Base-by-base conservation (phyloP, 2,113 vertebrate genomes). In the Myotis brandtii region DNA sequence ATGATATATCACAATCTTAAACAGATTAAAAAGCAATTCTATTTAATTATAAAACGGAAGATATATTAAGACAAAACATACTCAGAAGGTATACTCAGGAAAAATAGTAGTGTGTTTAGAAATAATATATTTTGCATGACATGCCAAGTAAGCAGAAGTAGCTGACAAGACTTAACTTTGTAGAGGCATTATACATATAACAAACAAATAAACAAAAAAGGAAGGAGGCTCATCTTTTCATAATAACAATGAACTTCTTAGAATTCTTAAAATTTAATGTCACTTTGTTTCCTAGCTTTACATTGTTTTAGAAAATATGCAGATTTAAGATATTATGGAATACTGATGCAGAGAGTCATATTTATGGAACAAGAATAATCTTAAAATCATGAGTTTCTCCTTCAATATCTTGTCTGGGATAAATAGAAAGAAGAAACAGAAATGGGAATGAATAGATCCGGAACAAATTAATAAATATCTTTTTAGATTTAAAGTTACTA, bases 11-110 rank as follows among this genome's bases (percentile, higher is more conserved):
- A 56, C 23, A 88, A 0, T 1, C 43, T 79, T 87, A 95, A 97
- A 97, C 6, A 72, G 80, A 93, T 95, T 95, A 94, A 97, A 95
- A 21, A 97, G 32, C 52, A 84, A 83, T 95, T 95, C 67, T 79
- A 27, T 96, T 95, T 98, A 98, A 98, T 97, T 97, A 97, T 56
- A 95, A 27, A 34, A 96, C 89, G 93, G 93, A 97, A 97, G 94
- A 87, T 83, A 76, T 92, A 87, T 86, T 96, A 82, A 82, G 66
- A 37, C 9, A 30, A 79, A 52, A 52, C 43, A 43, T 83, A 76
- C 17, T 56, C 12, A 46, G 72, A 54, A 72, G 6, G 1, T 69
- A 72, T 56, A 21, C 93, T 97, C 67, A 70, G 86, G 96, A 72
- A 97, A 67, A 94, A 96, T 54, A 0, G 1, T n/a, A 89, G 79